Conservation (phyloP, 2,888 invertebrate species). For the Ectropis crepuscularia region DNA sequence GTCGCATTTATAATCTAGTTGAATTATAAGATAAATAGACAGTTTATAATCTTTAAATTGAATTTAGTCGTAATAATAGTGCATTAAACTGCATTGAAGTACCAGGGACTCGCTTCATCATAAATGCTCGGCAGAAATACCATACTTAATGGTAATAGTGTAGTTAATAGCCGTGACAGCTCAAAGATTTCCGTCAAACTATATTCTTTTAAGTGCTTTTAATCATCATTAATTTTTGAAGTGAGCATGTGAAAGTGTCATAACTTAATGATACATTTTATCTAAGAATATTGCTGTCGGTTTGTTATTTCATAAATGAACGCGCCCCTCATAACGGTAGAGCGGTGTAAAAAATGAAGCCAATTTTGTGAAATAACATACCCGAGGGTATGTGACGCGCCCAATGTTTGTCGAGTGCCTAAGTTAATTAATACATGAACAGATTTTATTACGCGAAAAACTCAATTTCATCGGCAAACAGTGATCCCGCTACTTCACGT, state of each 20-base stretch:
- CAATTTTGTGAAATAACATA: conserved; percentile 55
- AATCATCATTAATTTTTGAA: no score
- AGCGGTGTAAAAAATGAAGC: conserved; percentile 47
- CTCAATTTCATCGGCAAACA: conserved; percentile 68
- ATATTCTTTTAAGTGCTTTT: no score
- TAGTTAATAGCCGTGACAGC: no score
- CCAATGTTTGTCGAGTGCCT: conserved; percentile 59
- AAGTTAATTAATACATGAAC: conserved; percentile 65
- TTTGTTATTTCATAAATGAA: conserved; percentile 42
- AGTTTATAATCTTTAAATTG: no score
- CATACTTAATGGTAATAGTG: no score
- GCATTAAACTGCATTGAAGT: no score
- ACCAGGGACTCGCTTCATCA: no score
- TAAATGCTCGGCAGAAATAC: no score
- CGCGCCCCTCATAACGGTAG: conserved; percentile 36
- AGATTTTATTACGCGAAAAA: conserved; percentile 66
- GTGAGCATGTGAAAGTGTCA: not conserved
- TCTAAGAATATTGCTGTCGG: conserved; percentile 17
- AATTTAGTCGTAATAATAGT: no score
- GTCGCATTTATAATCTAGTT: no score
- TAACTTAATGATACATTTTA: conserved; percentile 20
- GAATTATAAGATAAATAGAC: no score
- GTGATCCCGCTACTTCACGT: conserved; percentile 46
- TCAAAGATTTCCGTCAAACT: no score
- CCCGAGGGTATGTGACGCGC: conserved; percentile 48